phyloP scores from a whole-genome alignment of 2,113 vertebrate genomes.

The Ageneiosus marmoratus region DNA sequence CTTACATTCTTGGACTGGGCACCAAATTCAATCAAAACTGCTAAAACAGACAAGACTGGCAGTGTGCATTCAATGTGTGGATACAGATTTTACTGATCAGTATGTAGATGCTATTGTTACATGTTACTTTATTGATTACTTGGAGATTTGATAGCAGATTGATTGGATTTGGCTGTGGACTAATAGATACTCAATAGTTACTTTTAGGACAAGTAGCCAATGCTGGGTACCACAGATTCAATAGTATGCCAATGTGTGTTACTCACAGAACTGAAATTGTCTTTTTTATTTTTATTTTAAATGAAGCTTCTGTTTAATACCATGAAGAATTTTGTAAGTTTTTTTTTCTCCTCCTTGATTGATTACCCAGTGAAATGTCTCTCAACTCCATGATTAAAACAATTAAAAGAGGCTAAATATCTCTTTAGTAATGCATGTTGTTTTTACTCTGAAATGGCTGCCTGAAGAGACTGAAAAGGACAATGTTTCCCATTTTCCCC shows the following conservation, averaged over 20 bases:
- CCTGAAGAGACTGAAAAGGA: conserved; percentile 30
- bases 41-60: conserved; percentile 27
- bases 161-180: conserved; percentile 48
- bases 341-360: conserved; percentile 67
- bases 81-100: conserved; percentile 32
- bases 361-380: conserved; percentile 68
- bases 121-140: conserved; percentile 38
- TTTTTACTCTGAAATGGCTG: conserved; percentile 55
- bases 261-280: conserved; percentile 62
- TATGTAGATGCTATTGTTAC: conserved; percentile 41
- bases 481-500: conserved; percentile 22
- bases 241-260: conserved; percentile 78
- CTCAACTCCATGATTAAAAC: conserved; percentile 76
- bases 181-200: conserved; percentile 76
- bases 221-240: conserved; percentile 75
- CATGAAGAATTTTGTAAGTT: conserved; percentile 77
- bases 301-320: conserved; percentile 78
- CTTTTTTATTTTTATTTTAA: conserved; percentile 58
- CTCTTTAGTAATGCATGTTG: conserved; percentile 64
- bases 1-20: conserved; percentile 70
- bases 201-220: conserved; percentile 75
- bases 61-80: conserved; percentile 43
- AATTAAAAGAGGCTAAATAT: conserved; percentile 70
- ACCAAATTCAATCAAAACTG: conserved; percentile 42
- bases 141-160: conserved; percentile 33